Evolutionary conservation across 2,113 vertebrate genomes (phyloP), one percentile per base, ranked within the genome.

Genomic region (Microtus ochrogaster): DNA sequence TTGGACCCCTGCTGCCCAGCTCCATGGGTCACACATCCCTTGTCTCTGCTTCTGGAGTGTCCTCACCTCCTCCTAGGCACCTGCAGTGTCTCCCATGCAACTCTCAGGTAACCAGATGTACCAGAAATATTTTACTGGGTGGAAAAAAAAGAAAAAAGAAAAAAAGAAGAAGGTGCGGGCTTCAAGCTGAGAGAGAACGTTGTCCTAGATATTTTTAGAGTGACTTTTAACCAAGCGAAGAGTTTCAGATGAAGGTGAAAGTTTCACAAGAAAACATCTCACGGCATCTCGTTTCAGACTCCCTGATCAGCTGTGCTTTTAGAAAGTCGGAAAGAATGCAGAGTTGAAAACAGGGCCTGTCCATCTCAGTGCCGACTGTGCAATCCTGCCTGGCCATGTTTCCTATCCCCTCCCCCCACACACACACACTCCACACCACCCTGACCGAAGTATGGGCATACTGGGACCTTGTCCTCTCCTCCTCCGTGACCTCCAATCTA

Each of bases 181-280:
- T 7, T 92, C 85, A 85, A 74, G 92, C 94, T 3, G 22, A 73
- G 52, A 26, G 39, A 81, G 41, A 88, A 89, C 84, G 89, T 96
- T 88, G 92, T 87, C 91, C 88, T 91, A 94, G 94, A 92, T 95
- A 91, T 94, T 95, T 94, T 93, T 79, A 82, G 77, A 95, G 77
- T 94, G 6, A 94, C 96, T 94, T 55, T 73, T 76, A 90, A 95
- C 95, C 28, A 81, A 81, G 79, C 11, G 66, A 74, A n/a, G 70
- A 30, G 77, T 92, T 94, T 94, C 96, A 14, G 49, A 66, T 47
- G n/a, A 36, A 89, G 77, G 72, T 47, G 9, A 0, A 65, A 81
- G 93, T 88, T 97, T 68, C 88, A 63, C 90, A 84, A 97, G 97
- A 97, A 97, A 97, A 96, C 61, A 92, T 58, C 90, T 94, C 33